Percentiles rank a stretch among this genome's conserved stretches.
Evolutionary conservation across 2,113 vertebrate species (phyloP).

Genomic region (Kryptolebias marmoratus): DNA sequence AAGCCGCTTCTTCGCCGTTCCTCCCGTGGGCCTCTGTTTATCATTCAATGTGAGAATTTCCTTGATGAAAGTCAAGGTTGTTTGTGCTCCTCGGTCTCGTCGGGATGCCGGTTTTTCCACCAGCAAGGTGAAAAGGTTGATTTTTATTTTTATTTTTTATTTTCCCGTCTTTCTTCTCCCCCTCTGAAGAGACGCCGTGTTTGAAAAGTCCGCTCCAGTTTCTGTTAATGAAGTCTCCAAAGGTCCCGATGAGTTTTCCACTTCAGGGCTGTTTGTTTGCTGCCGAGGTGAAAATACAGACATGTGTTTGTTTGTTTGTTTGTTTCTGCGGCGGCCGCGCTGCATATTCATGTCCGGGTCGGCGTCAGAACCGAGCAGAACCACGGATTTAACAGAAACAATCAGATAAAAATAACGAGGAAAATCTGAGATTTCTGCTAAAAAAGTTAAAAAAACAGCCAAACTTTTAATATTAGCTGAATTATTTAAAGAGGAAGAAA

Average conservation of each 20-base stretch:
- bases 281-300: conserved; percentile 55
- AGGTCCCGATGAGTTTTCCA: conserved; percentile 71
- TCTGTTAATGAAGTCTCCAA: conserved; percentile 78
- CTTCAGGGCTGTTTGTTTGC: conserved; percentile 70
- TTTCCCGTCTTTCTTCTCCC: not conserved
- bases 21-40: conserved; percentile 81
- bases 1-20: conserved; percentile 80
- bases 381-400: too few species aligned
- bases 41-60: conserved; percentile 85
- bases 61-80: conserved; percentile 85
- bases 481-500: too few species aligned
- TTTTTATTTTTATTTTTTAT: conserved; percentile 17
- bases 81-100: conserved; percentile 78
- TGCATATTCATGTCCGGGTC: conserved; percentile 32
- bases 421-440: too few species aligned
- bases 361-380: conserved; percentile 46
- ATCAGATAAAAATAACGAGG: too few species aligned
- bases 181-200: conserved; percentile 73
- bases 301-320: conserved; percentile 20
- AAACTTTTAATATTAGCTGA: too few species aligned
- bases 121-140: conserved; percentile 82
- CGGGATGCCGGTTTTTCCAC: conserved; percentile 76
- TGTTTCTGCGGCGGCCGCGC: conserved; percentile 19
- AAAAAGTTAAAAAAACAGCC: too few species aligned
- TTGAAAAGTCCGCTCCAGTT: conserved; percentile 67